phyloP scores from a whole-genome alignment of 2,888 invertebrate species.

The Leptarthrus brevirostris region DNA sequence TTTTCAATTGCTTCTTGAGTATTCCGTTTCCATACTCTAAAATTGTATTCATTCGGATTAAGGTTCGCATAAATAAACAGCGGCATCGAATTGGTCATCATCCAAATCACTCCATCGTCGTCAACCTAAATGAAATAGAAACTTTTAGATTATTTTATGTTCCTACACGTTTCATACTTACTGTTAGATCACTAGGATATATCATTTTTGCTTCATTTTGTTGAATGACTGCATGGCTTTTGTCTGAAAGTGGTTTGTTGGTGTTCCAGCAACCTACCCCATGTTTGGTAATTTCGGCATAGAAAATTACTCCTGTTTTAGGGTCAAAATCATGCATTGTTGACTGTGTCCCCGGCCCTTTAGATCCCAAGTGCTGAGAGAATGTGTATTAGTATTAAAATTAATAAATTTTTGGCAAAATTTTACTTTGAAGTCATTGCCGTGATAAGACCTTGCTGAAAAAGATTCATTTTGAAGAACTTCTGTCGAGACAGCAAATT shows the following conservation, averaged over 20 bases:
- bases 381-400: neutral
- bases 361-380: constrained; percentile 72
- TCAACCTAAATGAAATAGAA: constrained; percentile 67
- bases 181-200: constrained; percentile 77
- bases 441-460: constrained; percentile 70
- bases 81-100: constrained; percentile 77
- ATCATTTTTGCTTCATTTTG: constrained; percentile 73
- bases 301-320: constrained; percentile 74
- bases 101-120: constrained; percentile 74
- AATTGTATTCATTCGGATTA: constrained; percentile 73
- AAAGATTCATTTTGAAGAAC: constrained; percentile 71
- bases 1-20: constrained; percentile 65
- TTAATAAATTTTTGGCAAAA: too few relatives aligned
- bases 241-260: constrained; percentile 67
- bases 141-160: neutral
- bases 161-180: constrained; percentile 57
- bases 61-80: constrained; percentile 74
- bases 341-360: constrained; percentile 75
- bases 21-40: constrained; percentile 71
- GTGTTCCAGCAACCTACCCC: constrained; percentile 83
- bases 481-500: constrained; percentile 77
- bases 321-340: constrained; percentile 77
- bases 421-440: constrained; percentile 69
- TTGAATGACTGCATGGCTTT: constrained; percentile 71
- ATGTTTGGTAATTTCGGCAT: constrained; percentile 76